Conservation (phyloP, 2,888 invertebrate genomes). For the Stegana nigrithorax region DNA sequence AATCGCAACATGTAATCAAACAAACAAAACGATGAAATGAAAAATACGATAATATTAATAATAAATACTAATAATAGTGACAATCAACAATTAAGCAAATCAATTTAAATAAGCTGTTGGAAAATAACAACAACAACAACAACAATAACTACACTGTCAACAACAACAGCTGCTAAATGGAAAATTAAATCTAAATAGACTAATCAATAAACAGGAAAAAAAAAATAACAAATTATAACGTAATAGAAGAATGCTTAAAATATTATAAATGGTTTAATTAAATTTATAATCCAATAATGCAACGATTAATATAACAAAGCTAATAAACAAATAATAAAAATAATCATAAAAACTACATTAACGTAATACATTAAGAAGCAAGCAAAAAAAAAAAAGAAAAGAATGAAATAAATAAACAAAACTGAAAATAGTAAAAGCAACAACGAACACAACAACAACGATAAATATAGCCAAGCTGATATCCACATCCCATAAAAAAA, state of each 20-base stretch:
- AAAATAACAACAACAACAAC: slow-evolving; percentile 23
- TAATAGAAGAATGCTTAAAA: no score
- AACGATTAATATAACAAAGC: no score
- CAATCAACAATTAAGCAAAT: no score
- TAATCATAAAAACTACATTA: slow-evolving; percentile 19
- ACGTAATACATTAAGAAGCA: slow-evolving; percentile 14
- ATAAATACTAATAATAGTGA: not conserved
- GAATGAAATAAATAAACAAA: slow-evolving; percentile 24
- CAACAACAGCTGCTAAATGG: no score
- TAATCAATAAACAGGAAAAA: no score
- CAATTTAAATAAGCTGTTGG: no score
- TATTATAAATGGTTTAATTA: no score
- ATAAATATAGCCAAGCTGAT: slow-evolving; percentile 16
- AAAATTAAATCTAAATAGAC: no score
- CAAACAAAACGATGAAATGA: not conserved
- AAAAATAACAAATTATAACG: no score
- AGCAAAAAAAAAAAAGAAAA: slow-evolving; percentile 31
- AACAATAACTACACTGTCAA: slow-evolving; percentile 28
- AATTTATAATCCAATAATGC: no score
- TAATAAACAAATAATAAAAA: no score
- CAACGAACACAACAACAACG: slow-evolving; percentile 19
- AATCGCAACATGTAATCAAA: not conserved
- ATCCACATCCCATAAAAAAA: slow-evolving; percentile 24
- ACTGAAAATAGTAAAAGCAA: slow-evolving; percentile 27
- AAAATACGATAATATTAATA: not conserved